Evolutionary conservation across 2,797 vertebrate species (phyloP), one percentile per base, ranked within the genome.

Genomic region (Choloepus didactylus): DNA sequence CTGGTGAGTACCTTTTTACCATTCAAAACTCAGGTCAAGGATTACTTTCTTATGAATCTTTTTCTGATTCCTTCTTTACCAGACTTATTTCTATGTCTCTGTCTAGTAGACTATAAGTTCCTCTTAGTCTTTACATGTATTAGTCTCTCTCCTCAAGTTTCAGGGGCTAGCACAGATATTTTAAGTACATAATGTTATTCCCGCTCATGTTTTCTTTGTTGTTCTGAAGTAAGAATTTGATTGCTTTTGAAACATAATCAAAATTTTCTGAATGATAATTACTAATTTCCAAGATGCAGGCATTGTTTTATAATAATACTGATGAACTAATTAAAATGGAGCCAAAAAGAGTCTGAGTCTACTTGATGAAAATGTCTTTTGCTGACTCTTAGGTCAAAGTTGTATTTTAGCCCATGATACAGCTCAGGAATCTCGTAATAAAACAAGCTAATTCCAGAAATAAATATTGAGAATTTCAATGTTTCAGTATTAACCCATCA

Each of bases 321-420:
- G 51, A 7, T n/a, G 35, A 82, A 59, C 21, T 76, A 69, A 7
- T 69, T 41, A 23, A 54, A 72, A 19, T 84, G 44, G 64, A 72
- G 38, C 89, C 44, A 38, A 72, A 91, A 23, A 51, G 49, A 82
- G 29, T 91, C 5, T 91, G 51, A 46, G 9, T 66, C 81, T 41
- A 21, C 25, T 62, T 91, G 70, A 75, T 83, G n/a, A 84, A 83
- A 84, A 75, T 54, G 44, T 75, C 46, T 35, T 91, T 81, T 75
- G 23, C 25, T 64, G 35, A 66, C n/a, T 41, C n/a, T 75, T 66
- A 75, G 46, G 14, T 66, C 59, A 27, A 54, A 84, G 51, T 25
- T 73, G 21, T 83, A 35, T 38, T 83, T 91, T 83, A 62, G 56
- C 11, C 44, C 12, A 15, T 46, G 56, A 72, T 41, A 35, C 35